Base-by-base conservation (phyloP, 2,113 vertebrate genomes). In the Capreolus pygargus region DNA sequence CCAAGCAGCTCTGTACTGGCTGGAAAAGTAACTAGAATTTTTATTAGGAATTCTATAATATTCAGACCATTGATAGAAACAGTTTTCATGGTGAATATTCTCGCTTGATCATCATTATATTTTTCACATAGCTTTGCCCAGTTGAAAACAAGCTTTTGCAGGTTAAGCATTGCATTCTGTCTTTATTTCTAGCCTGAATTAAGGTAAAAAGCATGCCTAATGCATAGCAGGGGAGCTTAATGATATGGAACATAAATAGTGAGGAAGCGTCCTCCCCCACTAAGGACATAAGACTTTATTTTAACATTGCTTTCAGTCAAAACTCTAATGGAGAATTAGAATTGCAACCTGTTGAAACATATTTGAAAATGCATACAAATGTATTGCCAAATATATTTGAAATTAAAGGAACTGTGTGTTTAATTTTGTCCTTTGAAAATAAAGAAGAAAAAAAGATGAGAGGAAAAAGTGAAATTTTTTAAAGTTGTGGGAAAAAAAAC, bases 11-110 rank as follows among this genome's bases (percentile, higher is more conserved):
- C 61, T 64, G 30, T 33, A 64, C 7, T 33, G 15, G 61, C 15
- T 64, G 61, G 15, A 64, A 64, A n/a, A 64, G 30, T 54, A 89
- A 15, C 6, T 89, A 2, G 7, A 55, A 70, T 43, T 90, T 93
- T 90, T 79, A 45, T 79, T 61, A 87, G 2, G 8, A 94, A 79
- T 96, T 83, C 16, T 84, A 14, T 13, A 92, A 43, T 45, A 52
- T 87, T 61, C 25, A 82, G 8, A 58, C 81, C 1, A 45, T 25
- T 52, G 54, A 94, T 23, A 50, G 28, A 89, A 88, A 6, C 4
- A 67, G 57, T 21, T 82, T 84, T 94, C 23, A 64, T n/a, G 16
- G 3, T 45, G 10, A 85, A 9, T 7, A 5, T 84, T 92, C 19
- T 78, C 3, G 12, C 3, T 23, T 89, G 43, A 89, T 16, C 5